These are phyloP conservation scores for Silurus aristotelis DNA, from an alignment of 2,797 vertebrate genomes.

Conservation along the genomic window DNA sequence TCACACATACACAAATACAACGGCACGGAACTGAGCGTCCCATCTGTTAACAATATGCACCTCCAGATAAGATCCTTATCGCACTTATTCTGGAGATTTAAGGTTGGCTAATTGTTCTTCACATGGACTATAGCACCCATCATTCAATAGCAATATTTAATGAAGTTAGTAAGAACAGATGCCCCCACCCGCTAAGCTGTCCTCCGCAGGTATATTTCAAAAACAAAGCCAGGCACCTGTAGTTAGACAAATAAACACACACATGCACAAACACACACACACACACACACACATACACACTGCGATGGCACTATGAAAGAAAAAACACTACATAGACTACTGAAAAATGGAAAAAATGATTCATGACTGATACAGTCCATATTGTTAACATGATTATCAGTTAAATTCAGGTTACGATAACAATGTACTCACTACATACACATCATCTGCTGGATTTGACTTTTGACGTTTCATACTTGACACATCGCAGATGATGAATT, in stretches of 20 bases:
- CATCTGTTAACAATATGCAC: conserved; percentile 52
- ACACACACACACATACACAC: not conserved
- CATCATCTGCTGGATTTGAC: not conserved
- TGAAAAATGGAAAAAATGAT: not conserved
- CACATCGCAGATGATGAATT: not conserved
- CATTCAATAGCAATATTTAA: conserved; percentile 32
- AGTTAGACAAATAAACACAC: conserved; percentile 31
- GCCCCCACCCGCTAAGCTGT: conserved; percentile 33
- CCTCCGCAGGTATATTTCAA: conserved; percentile 42
- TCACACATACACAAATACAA: conserved; percentile 57
- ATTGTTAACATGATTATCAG: not conserved
- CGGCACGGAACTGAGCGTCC: conserved; percentile 31
- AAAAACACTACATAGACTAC: not conserved
- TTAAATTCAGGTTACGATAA: not conserved
- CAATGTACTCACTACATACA: not conserved
- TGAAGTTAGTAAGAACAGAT: conserved; percentile 41
- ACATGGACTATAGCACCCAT: conserved; percentile 36
- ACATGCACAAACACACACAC: not conserved
- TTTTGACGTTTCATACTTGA: not conserved
- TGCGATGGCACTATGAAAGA: not conserved
- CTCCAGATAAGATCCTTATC: conserved; percentile 51
- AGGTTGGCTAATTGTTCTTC: conserved; percentile 43
- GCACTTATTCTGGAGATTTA: conserved; percentile 29
- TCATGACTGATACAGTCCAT: not conserved
- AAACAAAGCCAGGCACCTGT: conserved; percentile 34